A percentile compares a stretch with the other conserved stretches of the same genome.
phyloP scores from a whole-genome alignment of 2,113 vertebrate species.

The Trichechus manatus region DNA sequence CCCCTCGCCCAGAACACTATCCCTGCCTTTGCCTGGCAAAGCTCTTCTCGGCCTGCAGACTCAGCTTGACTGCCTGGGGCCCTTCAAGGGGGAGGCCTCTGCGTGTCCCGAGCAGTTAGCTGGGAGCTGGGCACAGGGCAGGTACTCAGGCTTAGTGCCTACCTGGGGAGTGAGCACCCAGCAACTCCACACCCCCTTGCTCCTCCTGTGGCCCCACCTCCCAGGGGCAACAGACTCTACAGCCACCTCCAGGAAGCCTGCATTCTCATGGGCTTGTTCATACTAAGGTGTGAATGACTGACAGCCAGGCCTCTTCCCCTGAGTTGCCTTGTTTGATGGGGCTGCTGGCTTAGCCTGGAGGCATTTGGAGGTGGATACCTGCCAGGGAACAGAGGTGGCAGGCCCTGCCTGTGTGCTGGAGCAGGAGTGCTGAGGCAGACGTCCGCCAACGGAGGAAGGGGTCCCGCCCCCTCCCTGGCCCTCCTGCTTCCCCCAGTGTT shows the following conservation, averaged over 20 bases:
- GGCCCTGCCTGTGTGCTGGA: fast-evolving
- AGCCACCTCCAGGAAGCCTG: background rate
- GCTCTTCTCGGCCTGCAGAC: background rate
- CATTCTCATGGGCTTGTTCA: background rate
- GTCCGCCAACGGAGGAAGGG: fast-evolving
- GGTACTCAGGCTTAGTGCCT: background rate
- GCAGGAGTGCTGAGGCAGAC: background rate
- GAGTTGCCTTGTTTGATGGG: background rate
- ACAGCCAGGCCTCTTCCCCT: background rate
- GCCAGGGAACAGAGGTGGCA: background rate
- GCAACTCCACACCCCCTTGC: background rate
- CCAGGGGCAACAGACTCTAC: background rate
- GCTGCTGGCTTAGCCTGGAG: no score
- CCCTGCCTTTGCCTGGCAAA: background rate
- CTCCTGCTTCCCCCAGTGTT: background rate
- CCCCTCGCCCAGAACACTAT: background rate
- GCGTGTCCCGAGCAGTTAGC: fast-evolving
- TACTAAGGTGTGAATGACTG: background rate
- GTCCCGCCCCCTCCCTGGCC: background rate
- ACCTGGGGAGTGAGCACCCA: background rate
- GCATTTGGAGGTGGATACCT: background rate
- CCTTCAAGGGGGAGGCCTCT: background rate
- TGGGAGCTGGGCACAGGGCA: fast-evolving
- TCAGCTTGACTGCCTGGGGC: background rate
- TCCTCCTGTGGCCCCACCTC: background rate